phyloP scores from a whole-genome alignment of 64 coral and sea anemone species.

The Montipora cactus region DNA sequence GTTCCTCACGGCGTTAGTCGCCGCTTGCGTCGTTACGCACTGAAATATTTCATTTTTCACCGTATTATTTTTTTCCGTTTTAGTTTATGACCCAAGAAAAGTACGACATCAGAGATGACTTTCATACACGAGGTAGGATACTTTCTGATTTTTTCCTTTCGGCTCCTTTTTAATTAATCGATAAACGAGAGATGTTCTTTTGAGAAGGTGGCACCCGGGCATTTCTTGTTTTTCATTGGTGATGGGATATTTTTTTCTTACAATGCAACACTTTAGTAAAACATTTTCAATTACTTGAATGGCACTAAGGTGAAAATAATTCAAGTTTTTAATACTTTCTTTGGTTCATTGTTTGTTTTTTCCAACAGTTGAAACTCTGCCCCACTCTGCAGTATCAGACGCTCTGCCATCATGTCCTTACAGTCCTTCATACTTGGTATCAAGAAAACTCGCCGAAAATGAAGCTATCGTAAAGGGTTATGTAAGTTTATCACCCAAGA shows the following conservation, averaged over 20 bases:
- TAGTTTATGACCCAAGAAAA: conserved; percentile 39
- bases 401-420: conserved; percentile 40
- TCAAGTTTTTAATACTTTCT: background rate
- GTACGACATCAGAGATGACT: conserved; percentile 34
- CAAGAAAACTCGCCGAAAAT: conserved; percentile 17
- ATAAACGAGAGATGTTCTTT: too few relatives aligned
- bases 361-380: conserved; percentile 31
- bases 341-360: background rate
- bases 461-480: conserved; percentile 1
- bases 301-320: too few relatives aligned
- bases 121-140: conserved; percentile 9
- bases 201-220: too few relatives aligned
- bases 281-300: too few relatives aligned
- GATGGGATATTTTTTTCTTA: too few relatives aligned
- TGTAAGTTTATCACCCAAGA: background rate
- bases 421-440: conserved; percentile 35
- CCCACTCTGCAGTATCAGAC: conserved; percentile 39
- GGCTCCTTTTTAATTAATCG: too few relatives aligned
- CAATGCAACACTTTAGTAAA: too few relatives aligned
- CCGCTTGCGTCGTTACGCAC: too few relatives aligned
- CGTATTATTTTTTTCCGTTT: background rate
- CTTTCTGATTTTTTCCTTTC: background rate
- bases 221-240: too few relatives aligned
- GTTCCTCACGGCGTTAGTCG: too few relatives aligned
- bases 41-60: background rate